A percentile compares a stretch with the other conserved stretches of the same genome.
Evolutionary conservation across 2,113 vertebrate species (phyloP).

Genomic region (Eudyptes chrysolophus): DNA sequence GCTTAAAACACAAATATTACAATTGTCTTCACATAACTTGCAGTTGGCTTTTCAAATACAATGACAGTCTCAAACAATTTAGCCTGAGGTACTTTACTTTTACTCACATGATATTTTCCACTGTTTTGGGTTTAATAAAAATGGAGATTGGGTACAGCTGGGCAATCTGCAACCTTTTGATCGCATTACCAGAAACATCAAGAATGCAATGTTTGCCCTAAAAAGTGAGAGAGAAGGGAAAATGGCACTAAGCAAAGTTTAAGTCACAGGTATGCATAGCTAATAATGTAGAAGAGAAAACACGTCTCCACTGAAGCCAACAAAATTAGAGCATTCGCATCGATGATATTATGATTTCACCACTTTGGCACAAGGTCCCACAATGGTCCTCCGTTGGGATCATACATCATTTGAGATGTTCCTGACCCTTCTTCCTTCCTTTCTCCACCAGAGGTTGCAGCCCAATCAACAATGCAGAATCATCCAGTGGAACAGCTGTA

Average conservation of each 20-base stretch:
- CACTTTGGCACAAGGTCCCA: background rate
- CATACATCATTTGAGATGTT: background rate
- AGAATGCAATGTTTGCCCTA: slow-evolving; percentile 99
- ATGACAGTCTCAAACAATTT: background rate
- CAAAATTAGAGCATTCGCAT: background rate
- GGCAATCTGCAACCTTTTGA: slow-evolving; percentile 96
- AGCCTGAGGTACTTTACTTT: background rate
- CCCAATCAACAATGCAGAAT: background rate
- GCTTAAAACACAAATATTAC: background rate
- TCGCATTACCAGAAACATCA: slow-evolving; percentile 97
- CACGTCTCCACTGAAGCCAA: background rate
- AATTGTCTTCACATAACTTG: background rate
- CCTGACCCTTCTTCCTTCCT: background rate
- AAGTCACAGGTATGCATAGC: background rate
- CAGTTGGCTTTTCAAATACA: background rate
- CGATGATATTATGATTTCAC: background rate
- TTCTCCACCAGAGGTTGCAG: background rate
- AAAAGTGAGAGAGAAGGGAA: slow-evolving; percentile 18
- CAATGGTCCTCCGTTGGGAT: background rate
- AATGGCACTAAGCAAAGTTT: background rate
- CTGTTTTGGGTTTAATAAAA: slow-evolving; percentile 96
- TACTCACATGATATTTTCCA: slow-evolving; percentile 98
- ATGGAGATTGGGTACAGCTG: slow-evolving; percentile 93
- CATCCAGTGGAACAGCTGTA: background rate
- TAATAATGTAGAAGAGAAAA: background rate